These are phyloP conservation scores for Eupithecia tripunctaria DNA, from an alignment of 2,888 invertebrate genomes.

Conservation along the genomic window DNA sequence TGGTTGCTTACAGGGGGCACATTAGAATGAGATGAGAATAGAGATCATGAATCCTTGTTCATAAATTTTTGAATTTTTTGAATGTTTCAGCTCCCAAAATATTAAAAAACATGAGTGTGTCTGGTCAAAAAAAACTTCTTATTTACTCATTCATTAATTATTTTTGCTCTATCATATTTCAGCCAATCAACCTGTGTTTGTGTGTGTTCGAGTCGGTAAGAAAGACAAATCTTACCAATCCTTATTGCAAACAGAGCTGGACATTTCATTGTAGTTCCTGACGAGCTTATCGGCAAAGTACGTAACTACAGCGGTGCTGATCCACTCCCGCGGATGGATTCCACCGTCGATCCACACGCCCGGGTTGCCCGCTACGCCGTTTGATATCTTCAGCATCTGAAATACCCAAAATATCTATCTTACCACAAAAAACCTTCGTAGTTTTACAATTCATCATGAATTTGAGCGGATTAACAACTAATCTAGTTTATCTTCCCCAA, in stretches of 20 bases:
- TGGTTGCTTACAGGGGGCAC: no score
- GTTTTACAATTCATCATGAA: no score
- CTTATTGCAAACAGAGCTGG: slow-evolving; percentile 88
- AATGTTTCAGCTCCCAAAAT: no score
- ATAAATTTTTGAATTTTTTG: no score
- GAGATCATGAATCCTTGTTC: background rate
- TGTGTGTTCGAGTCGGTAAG: background rate
- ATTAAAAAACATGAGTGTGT: background rate
- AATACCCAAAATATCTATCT: slow-evolving; percentile 1
- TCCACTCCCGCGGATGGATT: slow-evolving; percentile 96
- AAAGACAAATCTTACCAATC: slow-evolving; percentile 87
- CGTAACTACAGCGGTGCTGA: slow-evolving; percentile 91
- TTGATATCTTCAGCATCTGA: slow-evolving; percentile 86
- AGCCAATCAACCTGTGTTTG: background rate
- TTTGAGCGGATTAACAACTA: no score
- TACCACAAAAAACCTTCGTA: no score
- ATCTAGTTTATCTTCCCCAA: no score
- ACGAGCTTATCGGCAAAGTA: slow-evolving; percentile 89
- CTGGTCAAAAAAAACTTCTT: background rate
- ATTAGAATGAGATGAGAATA: background rate
- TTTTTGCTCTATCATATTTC: background rate
- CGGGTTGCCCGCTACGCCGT: slow-evolving; percentile 84
- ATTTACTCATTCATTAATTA: no score
- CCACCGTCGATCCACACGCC: slow-evolving; percentile 91
- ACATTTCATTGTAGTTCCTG: slow-evolving; percentile 86